phyloP scores from a whole-genome alignment of 2,797 vertebrate species.

The Phataginus tricuspis region DNA sequence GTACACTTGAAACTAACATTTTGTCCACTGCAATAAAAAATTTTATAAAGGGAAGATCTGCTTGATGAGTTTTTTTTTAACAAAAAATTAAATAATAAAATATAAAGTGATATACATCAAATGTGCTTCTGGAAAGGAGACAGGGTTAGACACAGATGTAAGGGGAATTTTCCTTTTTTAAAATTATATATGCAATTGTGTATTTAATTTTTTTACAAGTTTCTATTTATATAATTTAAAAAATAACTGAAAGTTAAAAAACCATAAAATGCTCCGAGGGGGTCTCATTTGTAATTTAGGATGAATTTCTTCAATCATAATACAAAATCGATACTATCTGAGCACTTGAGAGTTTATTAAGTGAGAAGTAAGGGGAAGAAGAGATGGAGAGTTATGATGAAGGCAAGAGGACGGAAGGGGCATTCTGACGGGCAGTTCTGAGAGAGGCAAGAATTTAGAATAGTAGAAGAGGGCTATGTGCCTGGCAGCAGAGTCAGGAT shows the following conservation, averaged over 20 bases:
- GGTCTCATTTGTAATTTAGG: conserved; percentile 14
- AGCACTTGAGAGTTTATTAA: neutral
- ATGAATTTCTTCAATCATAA: neutral
- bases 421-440: neutral
- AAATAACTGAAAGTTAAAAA: neutral
- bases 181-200: neutral
- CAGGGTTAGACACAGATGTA: neutral
- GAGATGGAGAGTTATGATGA: neutral
- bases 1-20: too few species aligned
- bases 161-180: conserved; percentile 22
- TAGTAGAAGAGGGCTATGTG: neutral
- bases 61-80: neutral
- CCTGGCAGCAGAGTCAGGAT: neutral
- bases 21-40: too few species aligned
- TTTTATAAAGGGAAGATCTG: neutral
- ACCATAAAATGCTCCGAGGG: neutral
- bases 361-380: neutral
- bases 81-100: conserved; percentile 42
- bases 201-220: neutral
- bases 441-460: neutral
- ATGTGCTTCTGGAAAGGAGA: neutral
- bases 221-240: conserved; percentile 41
- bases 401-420: neutral
- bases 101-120: neutral
- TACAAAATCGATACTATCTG: neutral